Evolutionary conservation across 2,113 vertebrate species (phyloP).

Genomic region (Nycticryphes semicollaris): DNA sequence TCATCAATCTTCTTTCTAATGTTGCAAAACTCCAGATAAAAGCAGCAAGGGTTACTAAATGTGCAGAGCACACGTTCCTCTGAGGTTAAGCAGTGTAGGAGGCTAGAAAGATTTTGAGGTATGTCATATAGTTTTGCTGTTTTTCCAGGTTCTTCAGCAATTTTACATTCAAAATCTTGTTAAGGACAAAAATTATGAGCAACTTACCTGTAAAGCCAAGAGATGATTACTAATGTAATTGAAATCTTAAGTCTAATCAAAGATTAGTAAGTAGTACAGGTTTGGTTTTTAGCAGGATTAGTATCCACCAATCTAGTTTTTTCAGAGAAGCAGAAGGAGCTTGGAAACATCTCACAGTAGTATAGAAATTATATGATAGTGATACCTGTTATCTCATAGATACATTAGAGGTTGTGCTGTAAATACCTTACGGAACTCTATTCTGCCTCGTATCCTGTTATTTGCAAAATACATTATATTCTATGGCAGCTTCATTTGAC

Average conservation of each 20-base stretch:
- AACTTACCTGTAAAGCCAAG: not conserved
- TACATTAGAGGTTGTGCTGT: not conserved
- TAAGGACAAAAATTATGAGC: not conserved
- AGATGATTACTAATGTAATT: not conserved
- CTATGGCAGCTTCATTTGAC: not conserved
- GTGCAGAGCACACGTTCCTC: not conserved
- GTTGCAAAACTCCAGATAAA: not conserved
- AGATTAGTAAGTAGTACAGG: not conserved
- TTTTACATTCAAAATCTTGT: not conserved
- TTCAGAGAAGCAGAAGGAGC: not conserved
- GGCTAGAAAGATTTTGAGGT: not conserved
- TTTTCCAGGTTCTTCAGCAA: not conserved
- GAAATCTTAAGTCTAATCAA: not conserved
- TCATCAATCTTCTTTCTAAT: not conserved
- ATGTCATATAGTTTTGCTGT: not conserved
- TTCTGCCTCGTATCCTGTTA: not conserved
- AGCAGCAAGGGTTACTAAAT: not conserved
- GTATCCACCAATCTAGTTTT: not conserved
- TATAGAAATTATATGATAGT: not conserved
- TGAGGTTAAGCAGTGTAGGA: not conserved
- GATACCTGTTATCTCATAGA: not conserved
- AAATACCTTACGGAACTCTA: not conserved
- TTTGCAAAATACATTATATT: not conserved
- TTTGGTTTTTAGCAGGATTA: not conserved
- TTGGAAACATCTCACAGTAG: not conserved